These are phyloP conservation scores for Mormyrus hasselquistii DNA, from an alignment of 2,797 vertebrate genomes.

Conservation along the genomic window DNA sequence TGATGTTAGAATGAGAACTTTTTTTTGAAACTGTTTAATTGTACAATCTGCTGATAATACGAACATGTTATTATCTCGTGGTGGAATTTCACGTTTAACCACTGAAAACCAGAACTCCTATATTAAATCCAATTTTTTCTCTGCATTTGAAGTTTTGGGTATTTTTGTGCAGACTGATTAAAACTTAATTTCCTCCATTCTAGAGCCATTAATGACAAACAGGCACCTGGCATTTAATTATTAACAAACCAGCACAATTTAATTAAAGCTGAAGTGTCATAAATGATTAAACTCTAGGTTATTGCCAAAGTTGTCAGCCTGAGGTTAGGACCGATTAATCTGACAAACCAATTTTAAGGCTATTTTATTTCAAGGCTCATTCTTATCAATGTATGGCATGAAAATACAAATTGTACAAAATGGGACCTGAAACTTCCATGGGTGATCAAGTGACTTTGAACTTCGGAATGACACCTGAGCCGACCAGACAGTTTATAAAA, in stretches of 20 bases:
- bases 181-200: neutral
- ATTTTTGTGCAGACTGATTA: neutral
- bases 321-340: conserved; percentile 14
- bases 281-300: conserved; percentile 17
- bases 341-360: conserved; percentile 15
- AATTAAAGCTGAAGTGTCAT: conserved; percentile 8
- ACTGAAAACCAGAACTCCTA: neutral
- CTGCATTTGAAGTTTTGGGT: neutral
- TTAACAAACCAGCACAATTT: conserved; percentile 6
- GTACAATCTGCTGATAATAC: neutral
- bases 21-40: neutral
- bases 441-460: neutral
- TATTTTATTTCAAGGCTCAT: conserved; percentile 10
- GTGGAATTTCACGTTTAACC: neutral
- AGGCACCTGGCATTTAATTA: conserved; percentile 14
- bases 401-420: neutral
- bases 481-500: neutral
- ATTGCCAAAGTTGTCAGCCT: conserved; percentile 9
- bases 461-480: neutral
- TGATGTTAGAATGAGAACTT: neutral
- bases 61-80: neutral
- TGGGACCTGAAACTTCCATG: neutral
- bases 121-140: neutral
- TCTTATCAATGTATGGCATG: neutral
- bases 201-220: neutral